Base-by-base conservation (phyloP, 2,113 vertebrate genomes). In the Nannospalax galili region DNA sequence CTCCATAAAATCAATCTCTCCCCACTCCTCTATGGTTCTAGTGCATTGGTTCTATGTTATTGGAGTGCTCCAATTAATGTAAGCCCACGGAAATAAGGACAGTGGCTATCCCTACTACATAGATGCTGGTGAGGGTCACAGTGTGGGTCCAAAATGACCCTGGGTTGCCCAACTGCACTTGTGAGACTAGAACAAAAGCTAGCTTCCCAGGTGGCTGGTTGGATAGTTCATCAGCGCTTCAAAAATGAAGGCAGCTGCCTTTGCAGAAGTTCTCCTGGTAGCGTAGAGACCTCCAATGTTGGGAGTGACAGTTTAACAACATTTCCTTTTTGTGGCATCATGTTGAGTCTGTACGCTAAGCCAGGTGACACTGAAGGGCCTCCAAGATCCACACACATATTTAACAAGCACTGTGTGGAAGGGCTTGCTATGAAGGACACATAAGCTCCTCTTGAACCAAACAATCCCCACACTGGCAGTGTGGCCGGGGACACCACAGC, bases 361-460 rank as follows among this genome's bases (percentile, higher is more conserved):
- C 62, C 12, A 12, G 91, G 62, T 52, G 37, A 81, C 70, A 35
- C 28, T 2, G 58, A 91, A 85, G 73, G 58, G 52, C 82, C 90
- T 92, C 19, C 1, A n/a, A 79, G 82, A 95, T 40, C 62, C 42
- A 56, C 58, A 84, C n/a, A 28, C 22, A 10, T 75, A 86, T 84
- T 90, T 92, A 93, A 95, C 78, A 96, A 70, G 64, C 32, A 3
- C 8, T 1, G 17, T 75, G 84, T 78, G 0, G 0, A 60, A 20
- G 20, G 52, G 15, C 40, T 94, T 92, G 35, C 64, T 32, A 75
- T 24, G 17, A 56, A 96, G 73, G 48, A 26, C 58, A 14, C n/a
- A 69, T 92, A 73, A 94, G 81, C 77, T 16, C 16, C 45, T 52
- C 37, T 20, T 3, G 78, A 97, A 77, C 35, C 92, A 95, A 88